Evolutionary conservation across 2,797 vertebrate genomes (phyloP).

Genomic region (Otolemur crassicaudatus): DNA sequence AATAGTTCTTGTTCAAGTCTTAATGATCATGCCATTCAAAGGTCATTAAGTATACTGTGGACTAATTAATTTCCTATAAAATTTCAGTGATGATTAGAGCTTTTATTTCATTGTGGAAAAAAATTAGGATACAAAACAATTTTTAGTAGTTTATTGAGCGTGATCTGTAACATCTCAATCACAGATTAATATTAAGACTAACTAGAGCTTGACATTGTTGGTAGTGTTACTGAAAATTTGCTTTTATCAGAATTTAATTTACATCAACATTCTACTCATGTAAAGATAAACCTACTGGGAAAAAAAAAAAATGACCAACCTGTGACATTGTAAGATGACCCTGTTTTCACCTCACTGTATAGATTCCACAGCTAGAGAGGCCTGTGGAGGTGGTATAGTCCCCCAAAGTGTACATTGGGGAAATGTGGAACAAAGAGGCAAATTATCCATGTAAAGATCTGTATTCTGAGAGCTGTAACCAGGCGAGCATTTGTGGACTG

Average conservation of each 20-base stretch:
- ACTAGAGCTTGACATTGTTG: not conserved
- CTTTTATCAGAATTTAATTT: not conserved
- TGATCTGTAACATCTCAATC: not conserved
- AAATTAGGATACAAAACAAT: not conserved
- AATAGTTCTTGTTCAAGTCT: not conserved
- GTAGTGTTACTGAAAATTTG: not conserved
- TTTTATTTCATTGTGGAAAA: slow-evolving; percentile 13
- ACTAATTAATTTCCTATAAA: slow-evolving; percentile 24
- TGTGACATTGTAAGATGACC: not conserved
- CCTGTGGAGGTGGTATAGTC: fast-evolving
- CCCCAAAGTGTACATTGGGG: too few relatives aligned
- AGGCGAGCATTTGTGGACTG: not conserved
- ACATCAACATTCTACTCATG: not conserved
- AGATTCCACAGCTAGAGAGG: not conserved
- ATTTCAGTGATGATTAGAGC: not conserved
- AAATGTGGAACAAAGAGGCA: not conserved
- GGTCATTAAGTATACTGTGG: not conserved
- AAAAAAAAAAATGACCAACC: not conserved
- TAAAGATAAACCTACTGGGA: not conserved
- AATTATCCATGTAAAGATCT: not conserved
- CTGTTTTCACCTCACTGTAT: not conserved
- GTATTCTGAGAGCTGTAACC: not conserved
- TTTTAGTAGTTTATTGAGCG: not conserved
- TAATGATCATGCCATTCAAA: not conserved
- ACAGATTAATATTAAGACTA: not conserved